Evolutionary conservation across 2,888 invertebrate species (phyloP).

Genomic region (Ceraclea dissimilis): DNA sequence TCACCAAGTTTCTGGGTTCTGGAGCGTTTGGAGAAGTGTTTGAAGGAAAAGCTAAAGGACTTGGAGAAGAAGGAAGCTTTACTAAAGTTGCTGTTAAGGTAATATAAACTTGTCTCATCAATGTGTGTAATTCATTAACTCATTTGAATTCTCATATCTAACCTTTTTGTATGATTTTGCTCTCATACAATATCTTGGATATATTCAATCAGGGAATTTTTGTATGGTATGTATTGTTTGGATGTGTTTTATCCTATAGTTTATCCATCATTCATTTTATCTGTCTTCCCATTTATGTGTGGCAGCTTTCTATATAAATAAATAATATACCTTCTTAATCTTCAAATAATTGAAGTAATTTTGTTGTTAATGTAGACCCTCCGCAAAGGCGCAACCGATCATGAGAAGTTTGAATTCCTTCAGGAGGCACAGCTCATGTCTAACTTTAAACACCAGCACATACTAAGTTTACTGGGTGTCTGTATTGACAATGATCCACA

Average conservation of each 20-base stretch:
- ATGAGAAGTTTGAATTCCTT: conserved; percentile 87
- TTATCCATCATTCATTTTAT: too few relatives aligned
- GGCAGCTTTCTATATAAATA: too few relatives aligned
- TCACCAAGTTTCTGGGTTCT: conserved; percentile 85
- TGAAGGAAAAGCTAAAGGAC: conserved; percentile 75
- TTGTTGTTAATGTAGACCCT: conserved; percentile 58
- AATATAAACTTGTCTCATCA: conserved; percentile 14
- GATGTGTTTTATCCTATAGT: too few relatives aligned
- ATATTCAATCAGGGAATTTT: too few relatives aligned
- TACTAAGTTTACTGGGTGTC: conserved; percentile 85
- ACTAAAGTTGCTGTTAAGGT: conserved; percentile 90
- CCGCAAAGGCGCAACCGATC: conserved; percentile 82
- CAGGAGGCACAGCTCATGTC: conserved; percentile 97
- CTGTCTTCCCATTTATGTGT: too few relatives aligned
- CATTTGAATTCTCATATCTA: background rate
- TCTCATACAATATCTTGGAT: background rate
- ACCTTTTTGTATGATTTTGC: background rate
- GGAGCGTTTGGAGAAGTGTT: conserved; percentile 98
- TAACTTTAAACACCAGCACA: conserved; percentile 95
- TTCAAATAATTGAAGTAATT: too few relatives aligned
- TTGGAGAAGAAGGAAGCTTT: conserved; percentile 50
- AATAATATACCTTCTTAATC: too few relatives aligned
- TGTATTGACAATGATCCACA: conserved; percentile 91
- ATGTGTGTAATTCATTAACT: background rate
- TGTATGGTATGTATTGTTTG: too few relatives aligned